Percentiles rank a stretch among this genome's conserved stretches.
Conservation (phyloP, 2,888 invertebrate genomes). For the Tryphoninae sp. region DNA sequence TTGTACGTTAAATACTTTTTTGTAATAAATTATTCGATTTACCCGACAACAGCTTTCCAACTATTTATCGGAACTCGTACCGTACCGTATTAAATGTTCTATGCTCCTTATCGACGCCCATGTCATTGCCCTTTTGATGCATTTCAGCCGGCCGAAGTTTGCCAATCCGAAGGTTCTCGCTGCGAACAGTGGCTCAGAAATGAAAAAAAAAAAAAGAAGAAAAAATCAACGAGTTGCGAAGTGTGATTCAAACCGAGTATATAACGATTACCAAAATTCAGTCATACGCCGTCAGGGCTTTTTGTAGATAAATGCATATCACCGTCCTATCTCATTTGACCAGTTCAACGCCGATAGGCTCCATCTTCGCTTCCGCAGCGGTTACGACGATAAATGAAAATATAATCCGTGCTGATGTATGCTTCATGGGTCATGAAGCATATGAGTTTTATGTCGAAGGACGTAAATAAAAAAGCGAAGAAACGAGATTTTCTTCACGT, state of each 20-base stretch:
- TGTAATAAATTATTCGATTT: constrained; percentile 62
- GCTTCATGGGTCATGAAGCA: constrained; percentile 20
- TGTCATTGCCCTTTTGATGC: constrained; percentile 57
- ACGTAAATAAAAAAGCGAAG: constrained; percentile 3
- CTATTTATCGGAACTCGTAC: constrained; percentile 6
- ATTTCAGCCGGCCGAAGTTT: constrained; percentile 16
- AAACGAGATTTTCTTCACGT: constrained; percentile 7
- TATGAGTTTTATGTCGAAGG: not conserved
- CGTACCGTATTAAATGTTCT: not conserved
- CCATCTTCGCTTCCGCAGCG: constrained; percentile 52
- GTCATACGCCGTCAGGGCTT: constrained; percentile 19
- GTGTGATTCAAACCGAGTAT: constrained; percentile 15
- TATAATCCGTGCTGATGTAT: constrained; percentile 30
- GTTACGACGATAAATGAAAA: not conserved
- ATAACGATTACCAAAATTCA: constrained; percentile 47
- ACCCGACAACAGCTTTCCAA: constrained; percentile 9
- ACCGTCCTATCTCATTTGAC: constrained; percentile 64
- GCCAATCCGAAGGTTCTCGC: constrained; percentile 17
- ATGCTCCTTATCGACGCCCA: constrained; percentile 42
- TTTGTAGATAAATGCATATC: constrained; percentile 48
- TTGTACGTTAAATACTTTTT: constrained; percentile 39
- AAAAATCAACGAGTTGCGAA: not conserved
- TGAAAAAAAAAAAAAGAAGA: constrained; percentile 7
- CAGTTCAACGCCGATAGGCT: constrained; percentile 67
- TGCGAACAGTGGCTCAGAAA: constrained; percentile 6